Base-by-base conservation (phyloP, 2,888 invertebrate genomes). In the Mythimna pallens region DNA sequence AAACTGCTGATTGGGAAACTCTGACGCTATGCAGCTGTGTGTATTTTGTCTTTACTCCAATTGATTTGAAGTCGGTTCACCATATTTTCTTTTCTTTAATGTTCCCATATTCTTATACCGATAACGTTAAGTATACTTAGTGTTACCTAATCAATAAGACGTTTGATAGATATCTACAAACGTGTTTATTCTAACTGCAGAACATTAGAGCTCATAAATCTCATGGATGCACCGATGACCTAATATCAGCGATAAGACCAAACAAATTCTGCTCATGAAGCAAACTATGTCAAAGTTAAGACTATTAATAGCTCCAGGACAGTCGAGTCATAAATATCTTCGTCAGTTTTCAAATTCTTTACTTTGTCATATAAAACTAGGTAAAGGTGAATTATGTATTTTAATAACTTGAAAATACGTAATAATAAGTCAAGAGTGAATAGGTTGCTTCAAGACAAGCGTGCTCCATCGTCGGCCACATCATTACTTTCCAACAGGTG, bases 211-310 rank as follows among this genome's bases (percentile, higher is more conserved):
- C 58, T 81, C 65, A 50, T 70, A 40, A 81, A 81, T 72, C 58
- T 63, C 54, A 58, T 47, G 43, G 76, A 79, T 77, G 72, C 72
- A 67, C 50, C 30, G 66, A 72, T 77, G 82, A 80, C 57, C 72
- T 73, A 77, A 81, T 58, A 61, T 68, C 73, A 36, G 43, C 58
- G 65, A 61, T 72, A 81, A 72, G 3, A 58, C 14, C 6, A 68
- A 50, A 55, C 55, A 64, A 78, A 78, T 66, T 70, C 63, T 69
- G 54, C 12, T 71, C 59, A 40, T 22, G 65, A 6, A 50, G 50
- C 54, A 55, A 73, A 78, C 62, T 68, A 62, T 80, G 67, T 73
- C 69, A 73, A 78, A 82, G 62, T 73, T 67, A 72, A 76, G 30
- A 52, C 61, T 74, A 74, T 76, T 77, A 73, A 82, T 80, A 66